phyloP scores from a whole-genome alignment of 2,888 invertebrate genomes.

The Buathra laborator region DNA sequence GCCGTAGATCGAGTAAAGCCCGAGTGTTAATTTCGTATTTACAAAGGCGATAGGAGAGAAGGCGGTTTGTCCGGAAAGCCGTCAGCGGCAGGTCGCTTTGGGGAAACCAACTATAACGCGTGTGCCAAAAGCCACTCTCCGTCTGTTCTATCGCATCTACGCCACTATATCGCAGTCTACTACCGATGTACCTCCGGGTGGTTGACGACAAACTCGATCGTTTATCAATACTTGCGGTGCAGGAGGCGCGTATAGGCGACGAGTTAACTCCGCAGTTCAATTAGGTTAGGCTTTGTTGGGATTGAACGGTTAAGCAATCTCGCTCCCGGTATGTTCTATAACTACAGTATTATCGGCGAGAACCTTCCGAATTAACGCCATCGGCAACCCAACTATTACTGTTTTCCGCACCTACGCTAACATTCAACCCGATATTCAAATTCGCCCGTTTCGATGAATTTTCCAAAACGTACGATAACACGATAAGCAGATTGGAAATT shows the following conservation, averaged over 20 bases:
- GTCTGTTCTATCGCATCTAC: slow-evolving; percentile 44
- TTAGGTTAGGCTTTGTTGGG: slow-evolving; percentile 43
- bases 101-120: slow-evolving; percentile 40
- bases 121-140: slow-evolving; percentile 51
- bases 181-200: slow-evolving; percentile 32
- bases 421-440: not conserved
- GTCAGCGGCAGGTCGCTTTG: slow-evolving; percentile 49
- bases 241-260: slow-evolving; percentile 42
- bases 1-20: slow-evolving; percentile 13
- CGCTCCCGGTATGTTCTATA: slow-evolving; percentile 2
- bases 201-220: slow-evolving; percentile 60
- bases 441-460: not conserved
- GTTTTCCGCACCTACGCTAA: not conserved
- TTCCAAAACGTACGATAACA: not conserved
- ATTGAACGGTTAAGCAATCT: slow-evolving; percentile 46
- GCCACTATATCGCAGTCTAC: slow-evolving; percentile 9
- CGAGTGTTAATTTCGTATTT: slow-evolving; percentile 63
- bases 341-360: slow-evolving; percentile 12
- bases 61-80: not conserved
- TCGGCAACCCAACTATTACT: not conserved
- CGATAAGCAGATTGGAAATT: no score
- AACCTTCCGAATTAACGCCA: slow-evolving; percentile 25
- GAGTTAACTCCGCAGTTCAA: slow-evolving; percentile 49
- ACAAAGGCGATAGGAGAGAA: slow-evolving; percentile 49
- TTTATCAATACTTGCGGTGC: slow-evolving; percentile 63